A percentile compares a stretch with the other conserved stretches of the same genome.
These are phyloP conservation scores for Epiblema foenella DNA, from an alignment of 2,888 invertebrate species.

Conservation along the genomic window DNA sequence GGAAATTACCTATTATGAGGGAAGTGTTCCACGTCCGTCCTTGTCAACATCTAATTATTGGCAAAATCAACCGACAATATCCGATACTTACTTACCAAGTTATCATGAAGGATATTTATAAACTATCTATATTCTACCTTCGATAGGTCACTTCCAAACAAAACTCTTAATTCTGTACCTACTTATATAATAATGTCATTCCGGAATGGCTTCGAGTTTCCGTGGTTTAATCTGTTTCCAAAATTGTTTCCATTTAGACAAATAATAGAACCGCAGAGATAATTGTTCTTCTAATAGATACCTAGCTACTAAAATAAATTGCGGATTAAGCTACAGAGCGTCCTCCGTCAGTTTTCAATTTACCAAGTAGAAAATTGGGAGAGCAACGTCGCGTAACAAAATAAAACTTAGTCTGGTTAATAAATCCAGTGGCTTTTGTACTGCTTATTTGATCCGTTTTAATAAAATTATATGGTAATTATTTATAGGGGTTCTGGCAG, in stretches of 20 bases:
- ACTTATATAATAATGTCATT: background rate
- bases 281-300: slow-evolving; percentile 41
- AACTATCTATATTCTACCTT: too few relatives aligned
- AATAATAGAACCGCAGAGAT: slow-evolving; percentile 38
- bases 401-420: slow-evolving; percentile 55
- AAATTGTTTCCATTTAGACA: slow-evolving; percentile 40
- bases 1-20: background rate
- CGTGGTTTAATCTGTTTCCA: slow-evolving; percentile 14
- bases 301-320: slow-evolving; percentile 52
- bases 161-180: background rate
- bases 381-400: slow-evolving; percentile 53
- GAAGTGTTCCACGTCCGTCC: background rate
- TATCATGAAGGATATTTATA: background rate
- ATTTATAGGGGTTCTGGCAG: background rate
- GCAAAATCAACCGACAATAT: background rate
- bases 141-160: too few relatives aligned
- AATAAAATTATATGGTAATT: background rate
- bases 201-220: slow-evolving; percentile 10
- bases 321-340: slow-evolving; percentile 53
- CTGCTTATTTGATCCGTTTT: background rate
- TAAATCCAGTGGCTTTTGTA: slow-evolving; percentile 45
- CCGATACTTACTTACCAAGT: background rate
- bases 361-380: slow-evolving; percentile 56
- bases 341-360: slow-evolving; percentile 53
- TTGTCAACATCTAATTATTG: background rate